Evolutionary conservation across 2,888 invertebrate genomes (phyloP), one percentile per base, ranked within the genome.

Genomic region (Neoitamus cyanurus): DNA sequence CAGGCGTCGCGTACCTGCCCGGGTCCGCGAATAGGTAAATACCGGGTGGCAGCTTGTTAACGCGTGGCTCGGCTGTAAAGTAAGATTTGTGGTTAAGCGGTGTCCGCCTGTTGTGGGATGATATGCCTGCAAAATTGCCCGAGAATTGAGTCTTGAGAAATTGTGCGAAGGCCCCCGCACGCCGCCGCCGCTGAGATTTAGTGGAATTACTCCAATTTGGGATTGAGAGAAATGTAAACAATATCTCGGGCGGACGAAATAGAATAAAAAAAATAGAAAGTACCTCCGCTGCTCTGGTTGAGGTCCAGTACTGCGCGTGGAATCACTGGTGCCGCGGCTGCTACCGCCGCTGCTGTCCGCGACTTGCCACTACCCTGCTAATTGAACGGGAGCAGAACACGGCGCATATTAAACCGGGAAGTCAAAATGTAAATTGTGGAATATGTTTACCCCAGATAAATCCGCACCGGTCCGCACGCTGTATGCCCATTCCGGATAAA

Each of bases 361-460:
- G 28, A 69, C 36, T 82, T 82, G 82, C 36, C 82, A 82, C 82
- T 48, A 68, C n/a, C 36, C 36, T 46, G 82, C 37, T 82, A 82
- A 82, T 82, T 82, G 82, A 82, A 82, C 82, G 82, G 82, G 82
- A 82, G 82, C 82, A 82, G 69, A 82, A 82, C 82, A 34, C 13
- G 34, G 36, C 36, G 36, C 34, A 69, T n/a, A 36, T 69, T 68
- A 37, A 82, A 69, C 68, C 82, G 69, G 69, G 36, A 82, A 69
- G 42, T 37, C 37, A 28, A 25, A 31, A 82, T 36, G 69, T 82
- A 69, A 82, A 82, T 82, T 82, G 82, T 82, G 34, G 68, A 82
- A 69, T 78, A 78, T 78, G 78, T 78, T 78, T 78, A 42, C 78
- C 48, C 37, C 30, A 42, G 37, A 69, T 69, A 82, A 82, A 82